Percentiles rank a stretch among this genome's conserved stretches.
phyloP scores from a whole-genome alignment of 2,113 vertebrate genomes.

The Sterna hirundo region DNA sequence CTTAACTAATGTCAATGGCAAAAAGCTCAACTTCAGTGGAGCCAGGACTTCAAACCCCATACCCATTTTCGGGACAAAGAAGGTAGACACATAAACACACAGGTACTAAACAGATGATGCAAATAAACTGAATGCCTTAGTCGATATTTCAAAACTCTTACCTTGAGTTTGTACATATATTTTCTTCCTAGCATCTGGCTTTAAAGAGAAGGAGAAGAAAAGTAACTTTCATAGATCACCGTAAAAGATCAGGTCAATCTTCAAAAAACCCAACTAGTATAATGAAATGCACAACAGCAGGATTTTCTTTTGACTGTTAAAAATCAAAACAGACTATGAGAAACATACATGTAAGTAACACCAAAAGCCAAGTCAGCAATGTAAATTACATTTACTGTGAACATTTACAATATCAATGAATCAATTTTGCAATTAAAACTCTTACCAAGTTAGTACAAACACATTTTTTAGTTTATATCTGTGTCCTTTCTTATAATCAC shows the following conservation, averaged over 20 bases:
- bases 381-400: not conserved
- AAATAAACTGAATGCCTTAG: fast-evolving
- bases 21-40: not conserved
- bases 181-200: constrained; percentile 84
- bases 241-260: not conserved
- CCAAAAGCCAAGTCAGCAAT: not conserved
- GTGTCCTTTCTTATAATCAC: not conserved
- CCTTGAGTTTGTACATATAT: constrained; percentile 92
- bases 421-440: not conserved
- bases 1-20: not conserved
- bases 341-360: not conserved
- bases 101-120: not conserved
- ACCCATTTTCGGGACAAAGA: not conserved
- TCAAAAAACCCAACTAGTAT: not conserved
- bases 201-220: constrained; percentile 42
- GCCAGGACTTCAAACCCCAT: not conserved
- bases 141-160: constrained; percentile 56
- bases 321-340: not conserved
- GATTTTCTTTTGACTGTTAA: not conserved
- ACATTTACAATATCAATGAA: not conserved
- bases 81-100: not conserved
- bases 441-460: not conserved
- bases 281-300: not conserved
- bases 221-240: not conserved
- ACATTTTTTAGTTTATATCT: not conserved